Base-by-base conservation (phyloP, 64 coral and sea anemone genomes). In the Astreopora myriophthalma region DNA sequence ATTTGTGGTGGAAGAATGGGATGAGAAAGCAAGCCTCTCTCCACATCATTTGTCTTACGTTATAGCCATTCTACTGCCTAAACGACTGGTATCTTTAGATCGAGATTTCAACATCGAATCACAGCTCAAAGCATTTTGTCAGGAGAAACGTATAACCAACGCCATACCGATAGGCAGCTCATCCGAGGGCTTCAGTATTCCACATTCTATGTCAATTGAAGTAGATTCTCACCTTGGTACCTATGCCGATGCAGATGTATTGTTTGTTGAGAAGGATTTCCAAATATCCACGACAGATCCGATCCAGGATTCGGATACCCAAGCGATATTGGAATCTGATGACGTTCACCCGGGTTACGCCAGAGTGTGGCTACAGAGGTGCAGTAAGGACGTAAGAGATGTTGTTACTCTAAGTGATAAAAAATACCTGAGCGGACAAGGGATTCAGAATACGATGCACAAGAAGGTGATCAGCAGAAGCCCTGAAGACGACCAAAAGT, bases 41-140 rank as follows among this genome's bases (percentile, higher is more conserved):
- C 85, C 85, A 74, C 85, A 87, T 33, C 85, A 87, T 72, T 73
- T 87, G 68, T 87, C 85, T 73, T 87, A 87, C 28, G 35, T 87
- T 12, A 87, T 87, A 68, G 34, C 27, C 85, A 87, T 74, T 87
- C 51, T 87, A 34, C 26, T 87, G 14, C 85, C 85, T 10, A 34
- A 87, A n/a, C 85, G 85, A 74, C 68, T 73, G 66, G 85, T 87
- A 73, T 12, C 85, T 57, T 87, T 87, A 87, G 64, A 87, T 14
- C 85, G 85, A 55, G 85, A 87, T 20, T 12, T 87, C 66, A 73
- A 87, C 68, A 73, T 87, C 55, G 85, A 87, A 73, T 72, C 85
- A 73, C 69, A 87, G 68, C 85, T 87, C 68, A 87, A 87, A 70
- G 85, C 85, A 87, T 87, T 87, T 87, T 87, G 85, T 73, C 39